Evolutionary conservation across 1,140 invertebrate species (phyloP).

Genomic region (Antheraea pernyi): DNA sequence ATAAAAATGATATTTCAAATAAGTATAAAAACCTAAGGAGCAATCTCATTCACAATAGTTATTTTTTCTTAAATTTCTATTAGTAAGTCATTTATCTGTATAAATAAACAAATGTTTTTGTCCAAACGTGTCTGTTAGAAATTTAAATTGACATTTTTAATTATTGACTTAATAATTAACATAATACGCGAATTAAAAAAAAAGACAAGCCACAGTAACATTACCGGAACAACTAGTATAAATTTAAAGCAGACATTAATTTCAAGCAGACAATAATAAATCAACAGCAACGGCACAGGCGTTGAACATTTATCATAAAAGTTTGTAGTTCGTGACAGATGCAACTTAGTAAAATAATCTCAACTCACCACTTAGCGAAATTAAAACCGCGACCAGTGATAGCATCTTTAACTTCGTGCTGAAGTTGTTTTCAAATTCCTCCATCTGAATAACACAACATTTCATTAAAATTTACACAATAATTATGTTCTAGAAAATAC

Average conservation of each 20-base stretch:
- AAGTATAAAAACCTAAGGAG: too few species aligned
- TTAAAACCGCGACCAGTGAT: constrained; percentile 23
- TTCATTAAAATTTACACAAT: neutral
- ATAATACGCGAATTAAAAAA: too few species aligned
- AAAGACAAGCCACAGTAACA: too few species aligned
- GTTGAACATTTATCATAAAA: constrained; percentile 34
- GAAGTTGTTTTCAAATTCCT: constrained; percentile 15
- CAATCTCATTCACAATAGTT: too few species aligned
- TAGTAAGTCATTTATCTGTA: too few species aligned
- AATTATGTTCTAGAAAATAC: neutral
- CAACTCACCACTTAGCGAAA: constrained; percentile 37
- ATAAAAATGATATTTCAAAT: too few species aligned
- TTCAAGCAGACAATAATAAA: constrained; percentile 12
- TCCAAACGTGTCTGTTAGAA: too few species aligned
- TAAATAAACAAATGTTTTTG: too few species aligned
- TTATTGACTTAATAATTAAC: too few species aligned
- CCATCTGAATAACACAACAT: constrained; percentile 26
- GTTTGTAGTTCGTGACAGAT: constrained; percentile 22
- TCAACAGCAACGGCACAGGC: constrained; percentile 17
- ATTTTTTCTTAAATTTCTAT: too few species aligned
- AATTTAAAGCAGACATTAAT: neutral
- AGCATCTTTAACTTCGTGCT: constrained; percentile 12
- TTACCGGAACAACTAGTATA: too few species aligned
- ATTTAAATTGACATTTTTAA: too few species aligned
- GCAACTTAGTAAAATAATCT: constrained; percentile 30